These are phyloP conservation scores for Bedellia somnulentella DNA, from an alignment of 2,888 invertebrate genomes.

Conservation along the genomic window DNA sequence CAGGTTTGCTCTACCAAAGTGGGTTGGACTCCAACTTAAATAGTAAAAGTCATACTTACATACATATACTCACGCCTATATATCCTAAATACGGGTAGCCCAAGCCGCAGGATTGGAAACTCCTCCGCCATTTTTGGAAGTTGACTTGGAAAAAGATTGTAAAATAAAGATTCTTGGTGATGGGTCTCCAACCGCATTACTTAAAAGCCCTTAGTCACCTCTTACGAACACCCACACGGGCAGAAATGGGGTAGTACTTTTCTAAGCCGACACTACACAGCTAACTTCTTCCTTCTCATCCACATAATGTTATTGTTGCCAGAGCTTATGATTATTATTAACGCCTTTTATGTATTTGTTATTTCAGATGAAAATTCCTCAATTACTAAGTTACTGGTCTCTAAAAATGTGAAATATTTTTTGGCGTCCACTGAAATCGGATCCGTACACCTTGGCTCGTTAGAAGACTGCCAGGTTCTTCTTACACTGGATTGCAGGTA, in stretches of 20 bases:
- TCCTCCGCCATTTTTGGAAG: too few species aligned
- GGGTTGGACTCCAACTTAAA: too few species aligned
- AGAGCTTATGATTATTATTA: background rate
- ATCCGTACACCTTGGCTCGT: slow-evolving; percentile 30
- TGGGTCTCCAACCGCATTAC: too few species aligned
- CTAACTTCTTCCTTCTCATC: background rate
- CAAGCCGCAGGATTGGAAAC: too few species aligned
- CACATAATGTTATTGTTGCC: background rate
- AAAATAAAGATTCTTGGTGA: too few species aligned
- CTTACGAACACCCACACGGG: too few species aligned
- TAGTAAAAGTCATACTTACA: too few species aligned
- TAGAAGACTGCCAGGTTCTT: slow-evolving; percentile 29
- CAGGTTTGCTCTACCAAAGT: too few species aligned
- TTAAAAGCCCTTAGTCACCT: too few species aligned
- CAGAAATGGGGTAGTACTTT: background rate
- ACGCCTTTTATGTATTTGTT: slow-evolving; percentile 1
- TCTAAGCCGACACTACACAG: background rate
- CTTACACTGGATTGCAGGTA: slow-evolving; percentile 42
- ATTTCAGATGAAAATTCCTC: slow-evolving; percentile 27
- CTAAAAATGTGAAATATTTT: slow-evolving; percentile 27
- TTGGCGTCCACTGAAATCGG: slow-evolving; percentile 39
- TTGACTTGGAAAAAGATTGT: too few species aligned
- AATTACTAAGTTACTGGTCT: slow-evolving; percentile 27
- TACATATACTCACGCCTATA: too few species aligned
- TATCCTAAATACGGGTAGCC: too few species aligned